Evolutionary conservation across 2,113 vertebrate species (phyloP).

Genomic region (Centropristis striata): DNA sequence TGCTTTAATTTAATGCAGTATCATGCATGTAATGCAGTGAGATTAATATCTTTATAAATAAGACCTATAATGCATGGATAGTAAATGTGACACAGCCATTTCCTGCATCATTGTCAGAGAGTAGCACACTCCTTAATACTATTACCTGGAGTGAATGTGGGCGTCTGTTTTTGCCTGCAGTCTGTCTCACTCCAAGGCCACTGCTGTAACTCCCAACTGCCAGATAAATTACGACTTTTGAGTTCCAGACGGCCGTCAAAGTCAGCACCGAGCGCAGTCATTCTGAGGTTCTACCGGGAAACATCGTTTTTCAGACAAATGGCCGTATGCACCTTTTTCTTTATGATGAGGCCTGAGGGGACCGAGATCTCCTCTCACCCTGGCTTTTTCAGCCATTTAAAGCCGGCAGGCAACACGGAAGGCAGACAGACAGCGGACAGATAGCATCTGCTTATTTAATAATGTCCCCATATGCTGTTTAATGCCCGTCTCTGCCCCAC

Average conservation of each 20-base stretch:
- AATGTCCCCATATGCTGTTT: conserved; percentile 39
- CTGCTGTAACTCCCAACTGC: conserved; percentile 33
- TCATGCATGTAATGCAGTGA: neutral
- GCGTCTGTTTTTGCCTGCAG: conserved; percentile 36
- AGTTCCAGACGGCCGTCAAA: conserved; percentile 23
- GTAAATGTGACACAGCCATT: conserved; percentile 21
- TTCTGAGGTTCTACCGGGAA: neutral
- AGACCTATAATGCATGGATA: neutral
- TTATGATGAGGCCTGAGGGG: conserved; percentile 9
- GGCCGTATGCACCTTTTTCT: neutral
- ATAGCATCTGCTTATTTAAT: conserved; percentile 66
- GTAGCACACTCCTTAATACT: neutral
- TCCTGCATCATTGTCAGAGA: conserved; percentile 29
- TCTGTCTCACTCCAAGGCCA: conserved; percentile 44
- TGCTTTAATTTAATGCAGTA: neutral
- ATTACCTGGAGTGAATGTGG: conserved; percentile 39
- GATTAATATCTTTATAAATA: conserved; percentile 9
- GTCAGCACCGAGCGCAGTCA: conserved; percentile 11
- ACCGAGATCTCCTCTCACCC: neutral
- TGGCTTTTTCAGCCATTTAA: conserved; percentile 9
- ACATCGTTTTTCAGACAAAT: conserved; percentile 22
- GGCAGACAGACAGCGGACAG: conserved; percentile 14
- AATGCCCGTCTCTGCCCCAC: conserved; percentile 22
- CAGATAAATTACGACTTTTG: conserved; percentile 38
- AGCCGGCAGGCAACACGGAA: conserved; percentile 6